Evolutionary conservation across 2,113 vertebrate species (phyloP).

Genomic region (Alectura lathami): DNA sequence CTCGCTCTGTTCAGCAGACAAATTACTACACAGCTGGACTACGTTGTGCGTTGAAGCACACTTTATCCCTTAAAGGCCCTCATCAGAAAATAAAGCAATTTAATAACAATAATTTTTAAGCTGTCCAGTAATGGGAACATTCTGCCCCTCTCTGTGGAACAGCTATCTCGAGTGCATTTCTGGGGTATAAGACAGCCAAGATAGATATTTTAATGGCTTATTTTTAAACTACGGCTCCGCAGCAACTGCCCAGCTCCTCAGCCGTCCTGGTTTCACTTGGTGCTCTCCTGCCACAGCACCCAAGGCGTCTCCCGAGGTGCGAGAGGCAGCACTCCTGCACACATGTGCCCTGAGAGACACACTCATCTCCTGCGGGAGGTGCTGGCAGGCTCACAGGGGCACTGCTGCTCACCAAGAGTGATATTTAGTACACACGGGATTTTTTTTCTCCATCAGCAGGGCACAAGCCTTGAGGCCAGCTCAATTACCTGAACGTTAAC

Average conservation of each 20-base stretch:
- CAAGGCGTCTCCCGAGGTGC: background rate
- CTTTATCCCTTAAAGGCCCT: background rate
- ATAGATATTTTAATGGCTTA: accelerated
- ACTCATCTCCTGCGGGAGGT: accelerated
- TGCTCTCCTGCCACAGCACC: background rate
- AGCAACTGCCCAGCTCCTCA: background rate
- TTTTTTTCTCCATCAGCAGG: background rate
- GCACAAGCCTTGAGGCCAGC: background rate
- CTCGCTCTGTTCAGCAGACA: background rate
- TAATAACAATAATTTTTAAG: background rate
- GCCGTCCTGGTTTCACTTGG: background rate
- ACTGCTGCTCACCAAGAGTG: background rate
- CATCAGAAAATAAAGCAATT: background rate
- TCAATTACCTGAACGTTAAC: background rate
- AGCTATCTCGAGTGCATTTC: background rate
- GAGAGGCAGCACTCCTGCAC: background rate
- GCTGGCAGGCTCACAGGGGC: background rate
- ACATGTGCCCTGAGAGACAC: accelerated
- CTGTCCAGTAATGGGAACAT: background rate
- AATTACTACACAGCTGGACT: background rate
- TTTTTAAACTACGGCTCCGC: background rate
- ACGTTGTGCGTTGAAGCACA: accelerated
- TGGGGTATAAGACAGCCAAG: background rate
- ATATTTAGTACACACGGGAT: accelerated
- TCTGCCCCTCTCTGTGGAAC: background rate